Evolutionary conservation across 2,888 invertebrate genomes (phyloP).

Genomic region (Acleris emargana): DNA sequence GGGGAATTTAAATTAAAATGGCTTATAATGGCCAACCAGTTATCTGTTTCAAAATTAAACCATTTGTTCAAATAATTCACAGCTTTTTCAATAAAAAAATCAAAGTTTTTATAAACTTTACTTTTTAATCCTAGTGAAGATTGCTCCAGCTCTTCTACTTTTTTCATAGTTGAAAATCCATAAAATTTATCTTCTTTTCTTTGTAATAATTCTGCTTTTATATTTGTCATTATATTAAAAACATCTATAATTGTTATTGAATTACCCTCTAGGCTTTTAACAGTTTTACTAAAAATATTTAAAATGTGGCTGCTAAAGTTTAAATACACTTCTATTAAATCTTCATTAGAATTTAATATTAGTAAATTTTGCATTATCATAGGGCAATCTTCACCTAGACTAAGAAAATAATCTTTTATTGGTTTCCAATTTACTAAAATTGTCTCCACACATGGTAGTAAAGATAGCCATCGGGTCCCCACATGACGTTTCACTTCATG

Average conservation of each 20-base stretch:
- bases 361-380: no score
- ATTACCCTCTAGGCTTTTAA: not conserved
- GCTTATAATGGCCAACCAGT: not conserved
- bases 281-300: constrained; percentile 1
- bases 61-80: not conserved
- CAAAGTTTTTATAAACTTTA: not conserved
- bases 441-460: constrained; percentile 37
- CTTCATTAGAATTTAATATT: no score
- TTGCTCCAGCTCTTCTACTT: no score
- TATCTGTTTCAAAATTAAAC: not conserved
- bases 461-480: constrained; percentile 36
- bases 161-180: no score
- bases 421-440: not conserved
- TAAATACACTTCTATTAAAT: constrained; percentile 1
- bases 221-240: not conserved
- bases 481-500: constrained; percentile 39
- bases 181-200: not conserved
- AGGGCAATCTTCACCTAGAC: no score
- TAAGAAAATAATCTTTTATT: not conserved
- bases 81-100: not conserved
- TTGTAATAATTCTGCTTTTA: not conserved
- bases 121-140: no score
- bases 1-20: not conserved
- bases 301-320: not conserved
- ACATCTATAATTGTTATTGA: not conserved